These are phyloP conservation scores for Andricus curvator DNA, from an alignment of 2,888 invertebrate species.

Conservation along the genomic window DNA sequence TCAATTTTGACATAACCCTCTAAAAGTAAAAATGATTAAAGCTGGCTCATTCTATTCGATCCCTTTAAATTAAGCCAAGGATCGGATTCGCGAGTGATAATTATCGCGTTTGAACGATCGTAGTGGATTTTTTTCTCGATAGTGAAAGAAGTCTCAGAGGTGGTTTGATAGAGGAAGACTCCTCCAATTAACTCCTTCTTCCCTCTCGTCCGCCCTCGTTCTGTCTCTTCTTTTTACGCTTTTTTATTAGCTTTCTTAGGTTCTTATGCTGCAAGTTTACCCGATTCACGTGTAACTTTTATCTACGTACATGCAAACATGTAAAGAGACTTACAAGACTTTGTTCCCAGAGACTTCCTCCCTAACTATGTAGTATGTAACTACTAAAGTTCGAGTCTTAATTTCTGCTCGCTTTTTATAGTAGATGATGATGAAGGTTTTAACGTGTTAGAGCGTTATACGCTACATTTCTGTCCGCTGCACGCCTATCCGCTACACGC, in stretches of 20 bases:
- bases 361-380: too few species aligned
- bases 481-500: too few species aligned
- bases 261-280: background rate
- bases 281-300: background rate
- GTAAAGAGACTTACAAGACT: background rate
- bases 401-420: background rate
- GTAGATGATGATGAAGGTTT: background rate
- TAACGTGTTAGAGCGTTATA: background rate
- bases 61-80: background rate
- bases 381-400: background rate
- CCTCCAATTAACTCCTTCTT: background rate
- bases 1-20: too few species aligned
- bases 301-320: background rate
- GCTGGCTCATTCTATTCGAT: background rate
- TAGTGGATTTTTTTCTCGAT: conserved; percentile 4
- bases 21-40: background rate
- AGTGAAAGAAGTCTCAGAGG: background rate
- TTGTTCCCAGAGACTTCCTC: background rate
- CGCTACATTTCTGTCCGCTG: too few species aligned
- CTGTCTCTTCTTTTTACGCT: background rate
- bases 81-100: background rate
- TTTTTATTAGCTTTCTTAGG: background rate
- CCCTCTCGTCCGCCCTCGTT: background rate
- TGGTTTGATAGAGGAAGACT: conserved; percentile 4
- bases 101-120: background rate